Evolutionary conservation across 2,888 invertebrate species (phyloP), one percentile per base, ranked within the genome.

Genomic region (Lepidochitona cinerea): DNA sequence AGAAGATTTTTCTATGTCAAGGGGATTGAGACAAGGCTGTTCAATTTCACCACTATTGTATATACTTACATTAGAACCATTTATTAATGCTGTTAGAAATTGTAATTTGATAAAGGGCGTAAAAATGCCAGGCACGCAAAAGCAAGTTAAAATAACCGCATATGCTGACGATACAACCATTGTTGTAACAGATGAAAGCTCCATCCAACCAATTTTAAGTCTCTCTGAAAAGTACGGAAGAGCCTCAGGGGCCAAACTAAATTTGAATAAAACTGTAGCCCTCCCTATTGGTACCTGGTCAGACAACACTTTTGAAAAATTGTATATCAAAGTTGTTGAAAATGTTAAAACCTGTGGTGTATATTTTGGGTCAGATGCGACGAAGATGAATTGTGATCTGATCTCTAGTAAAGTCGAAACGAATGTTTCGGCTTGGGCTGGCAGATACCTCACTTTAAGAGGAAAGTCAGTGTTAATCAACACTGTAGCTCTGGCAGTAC

Each of bases 231-330:
- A 49, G 23, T 72, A 68, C 54, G 67, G 54, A 29, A 68, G 59
- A 41, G 59, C 70, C 23, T 76, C 75, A 1, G 79, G 76, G 29
- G 73, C 79, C 4, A 79, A 76, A 74, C 37, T 75, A 0, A 77
- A 78, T 70, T 71, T 75, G 53, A 49, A 37, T 26, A 80, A 80
- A 71, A 70, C 74, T n/a, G 72, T 69, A 36, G 78, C 75, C 7
- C 33, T 78, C 32, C 78, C 54, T 68, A 35, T 75, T 53, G 78
- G 80, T 7, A 78, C 75, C 70, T 80, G 75, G 80, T 74, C 76
- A 18, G 37, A 35, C 14, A 18, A 2, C 9, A 5, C 33, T n/a
- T 18, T 37, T 12, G 35, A 3, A 35, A 2, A 18, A 36, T 18
- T 66, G 37, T 2, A 37, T 35, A n/a, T 37, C 37, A 37, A 66